Evolutionary conservation across 1,140 invertebrate species (phyloP).

Genomic region (Polyergus mexicanus): DNA sequence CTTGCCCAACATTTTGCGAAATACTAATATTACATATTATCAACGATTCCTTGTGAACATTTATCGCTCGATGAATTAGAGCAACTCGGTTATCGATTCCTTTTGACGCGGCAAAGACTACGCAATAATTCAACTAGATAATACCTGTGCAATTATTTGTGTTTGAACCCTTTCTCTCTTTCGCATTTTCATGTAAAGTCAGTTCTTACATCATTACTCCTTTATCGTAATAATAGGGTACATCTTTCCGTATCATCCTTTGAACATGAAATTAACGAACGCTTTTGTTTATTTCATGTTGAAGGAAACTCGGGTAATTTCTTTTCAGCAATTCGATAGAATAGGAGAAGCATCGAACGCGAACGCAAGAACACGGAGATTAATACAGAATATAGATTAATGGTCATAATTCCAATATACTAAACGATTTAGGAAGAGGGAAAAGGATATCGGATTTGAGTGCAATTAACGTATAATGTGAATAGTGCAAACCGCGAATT

Average conservation of each 20-base stretch:
- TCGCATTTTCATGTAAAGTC: background rate
- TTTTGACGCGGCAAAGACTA: constrained; percentile 14
- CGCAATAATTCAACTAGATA: background rate
- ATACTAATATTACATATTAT: background rate
- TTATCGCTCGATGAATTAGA: constrained; percentile 5
- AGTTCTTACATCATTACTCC: constrained; percentile 10
- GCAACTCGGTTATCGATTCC: constrained; percentile 30
- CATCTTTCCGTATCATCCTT: background rate
- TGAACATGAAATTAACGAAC: background rate
- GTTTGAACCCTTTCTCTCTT: background rate
- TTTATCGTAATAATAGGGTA: background rate
- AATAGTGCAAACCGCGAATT: background rate
- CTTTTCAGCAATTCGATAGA: background rate
- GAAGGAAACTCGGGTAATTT: background rate
- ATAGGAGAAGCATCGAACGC: background rate
- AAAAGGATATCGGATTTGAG: background rate
- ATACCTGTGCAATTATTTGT: constrained; percentile 21
- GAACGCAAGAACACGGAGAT: background rate
- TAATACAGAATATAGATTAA: too few species aligned
- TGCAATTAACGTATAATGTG: background rate
- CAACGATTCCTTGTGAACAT: constrained; percentile 27
- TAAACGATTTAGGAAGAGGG: too few species aligned
- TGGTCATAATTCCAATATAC: too few species aligned
- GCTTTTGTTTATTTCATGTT: background rate
- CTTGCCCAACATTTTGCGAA: constrained; percentile 22